Conservation (phyloP, 2,113 vertebrate genomes). For the Myrmecobius fasciatus region DNA sequence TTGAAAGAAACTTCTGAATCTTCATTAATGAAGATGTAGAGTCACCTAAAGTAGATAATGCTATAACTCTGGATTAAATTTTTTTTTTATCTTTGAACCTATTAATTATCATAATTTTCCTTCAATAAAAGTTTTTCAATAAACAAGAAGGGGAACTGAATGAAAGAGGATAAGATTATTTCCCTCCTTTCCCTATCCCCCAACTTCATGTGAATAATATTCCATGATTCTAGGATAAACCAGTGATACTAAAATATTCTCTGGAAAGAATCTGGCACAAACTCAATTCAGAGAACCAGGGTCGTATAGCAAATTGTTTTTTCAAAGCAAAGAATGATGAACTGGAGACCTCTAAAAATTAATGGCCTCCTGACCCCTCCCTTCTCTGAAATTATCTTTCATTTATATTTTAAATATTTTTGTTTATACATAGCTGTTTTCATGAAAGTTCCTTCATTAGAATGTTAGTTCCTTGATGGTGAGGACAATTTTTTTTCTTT, state of each 20-base stretch:
- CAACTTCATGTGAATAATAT: not conserved
- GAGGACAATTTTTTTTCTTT: not conserved
- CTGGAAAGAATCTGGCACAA: not conserved
- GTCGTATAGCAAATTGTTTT: not conserved
- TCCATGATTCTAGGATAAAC: not conserved
- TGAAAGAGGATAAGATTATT: not conserved
- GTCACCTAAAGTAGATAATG: slow-evolving; percentile 4
- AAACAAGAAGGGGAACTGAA: slow-evolving; percentile 3
- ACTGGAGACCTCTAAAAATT: not conserved
- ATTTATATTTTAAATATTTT: not conserved
- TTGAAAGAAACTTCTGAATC: not conserved
- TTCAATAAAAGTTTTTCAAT: slow-evolving; percentile 11
- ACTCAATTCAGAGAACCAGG: slow-evolving; percentile 22
- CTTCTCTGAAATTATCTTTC: not conserved
- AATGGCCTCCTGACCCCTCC: not conserved
- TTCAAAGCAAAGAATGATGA: slow-evolving; percentile 28
- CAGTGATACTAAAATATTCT: not conserved
- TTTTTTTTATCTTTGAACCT: slow-evolving; percentile 10
- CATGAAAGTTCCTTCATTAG: not conserved
- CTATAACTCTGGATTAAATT: not conserved
- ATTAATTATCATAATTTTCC: not conserved
- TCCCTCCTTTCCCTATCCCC: not conserved
- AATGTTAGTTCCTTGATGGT: not conserved
- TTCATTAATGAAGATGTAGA: slow-evolving; percentile 4
- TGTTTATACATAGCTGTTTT: not conserved